Conservation (phyloP, 1,140 invertebrate genomes). For the Thalassaphorura encarpata region DNA sequence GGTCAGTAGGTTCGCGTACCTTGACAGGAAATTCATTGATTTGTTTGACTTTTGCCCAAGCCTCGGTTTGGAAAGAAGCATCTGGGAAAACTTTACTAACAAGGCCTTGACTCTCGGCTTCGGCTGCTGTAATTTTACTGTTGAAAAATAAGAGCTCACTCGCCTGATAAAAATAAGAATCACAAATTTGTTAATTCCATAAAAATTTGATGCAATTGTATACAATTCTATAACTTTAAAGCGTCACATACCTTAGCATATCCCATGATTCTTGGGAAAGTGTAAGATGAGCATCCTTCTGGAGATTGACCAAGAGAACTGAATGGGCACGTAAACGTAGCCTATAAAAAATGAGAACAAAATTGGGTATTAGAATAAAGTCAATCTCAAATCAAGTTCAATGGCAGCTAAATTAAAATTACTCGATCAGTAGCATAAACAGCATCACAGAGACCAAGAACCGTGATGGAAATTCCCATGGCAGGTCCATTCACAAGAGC, state of each 20-base stretch:
- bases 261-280: constrained; percentile 52
- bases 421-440: constrained; percentile 48
- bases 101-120: constrained; percentile 60
- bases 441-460: constrained; percentile 46
- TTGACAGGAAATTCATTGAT: constrained; percentile 41
- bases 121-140: constrained; percentile 60
- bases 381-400: not conserved
- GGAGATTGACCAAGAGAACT: constrained; percentile 47
- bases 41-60: constrained; percentile 46
- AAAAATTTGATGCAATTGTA: no score
- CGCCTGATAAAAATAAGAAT: constrained; percentile 47
- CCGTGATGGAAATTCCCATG: constrained; percentile 40
- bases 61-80: constrained; percentile 46
- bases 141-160: constrained; percentile 70
- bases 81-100: constrained; percentile 57
- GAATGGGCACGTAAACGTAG: constrained; percentile 53
- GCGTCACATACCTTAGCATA: constrained; percentile 38
- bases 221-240: no score
- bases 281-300: constrained; percentile 50
- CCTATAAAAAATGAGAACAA: constrained; percentile 34
- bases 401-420: no score
- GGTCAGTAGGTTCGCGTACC: constrained; percentile 18
- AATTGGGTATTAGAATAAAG: constrained; percentile 5
- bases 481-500: constrained; percentile 53
- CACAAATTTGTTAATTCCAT: not conserved